Evolutionary conservation across 1,140 invertebrate species (phyloP).

Genomic region (Heterodera carotae): DNA sequence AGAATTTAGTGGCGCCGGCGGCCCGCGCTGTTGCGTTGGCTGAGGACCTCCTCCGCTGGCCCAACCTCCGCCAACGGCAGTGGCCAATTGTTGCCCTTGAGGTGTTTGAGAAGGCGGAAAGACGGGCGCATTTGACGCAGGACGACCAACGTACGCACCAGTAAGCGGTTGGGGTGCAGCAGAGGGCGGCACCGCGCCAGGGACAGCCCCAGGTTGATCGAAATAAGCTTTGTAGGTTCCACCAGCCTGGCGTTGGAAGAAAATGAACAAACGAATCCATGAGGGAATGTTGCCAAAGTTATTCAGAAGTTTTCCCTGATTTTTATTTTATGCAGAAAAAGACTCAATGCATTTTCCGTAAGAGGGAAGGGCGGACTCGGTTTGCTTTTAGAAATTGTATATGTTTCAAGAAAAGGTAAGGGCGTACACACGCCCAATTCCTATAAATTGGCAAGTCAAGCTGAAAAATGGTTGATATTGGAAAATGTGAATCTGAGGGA

Average conservation of each 20-base stretch:
- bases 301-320: no score
- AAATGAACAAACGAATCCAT: background rate
- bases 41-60: conserved; percentile 9
- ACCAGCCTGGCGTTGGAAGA: background rate
- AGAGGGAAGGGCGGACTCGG: no score
- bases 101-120: conserved; percentile 20
- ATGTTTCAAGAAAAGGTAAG: no score
- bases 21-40: conserved; percentile 14
- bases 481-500: no score
- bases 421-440: no score
- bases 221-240: conserved; percentile 22
- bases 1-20: conserved; percentile 21
- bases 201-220: conserved; percentile 10
- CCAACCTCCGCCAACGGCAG: conserved; percentile 10
- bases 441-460: no score
- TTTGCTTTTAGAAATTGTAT: no score
- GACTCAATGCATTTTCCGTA: no score
- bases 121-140: conserved; percentile 24
- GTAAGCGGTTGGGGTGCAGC: conserved; percentile 9
- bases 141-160: conserved; percentile 7
- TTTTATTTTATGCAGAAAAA: no score
- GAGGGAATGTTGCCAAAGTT: no score
- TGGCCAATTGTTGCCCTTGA: conserved; percentile 7
- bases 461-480: no score
- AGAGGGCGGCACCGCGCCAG: background rate